Evolutionary conservation across 2,888 invertebrate genomes (phyloP).

Genomic region (Ditula angustiorana): DNA sequence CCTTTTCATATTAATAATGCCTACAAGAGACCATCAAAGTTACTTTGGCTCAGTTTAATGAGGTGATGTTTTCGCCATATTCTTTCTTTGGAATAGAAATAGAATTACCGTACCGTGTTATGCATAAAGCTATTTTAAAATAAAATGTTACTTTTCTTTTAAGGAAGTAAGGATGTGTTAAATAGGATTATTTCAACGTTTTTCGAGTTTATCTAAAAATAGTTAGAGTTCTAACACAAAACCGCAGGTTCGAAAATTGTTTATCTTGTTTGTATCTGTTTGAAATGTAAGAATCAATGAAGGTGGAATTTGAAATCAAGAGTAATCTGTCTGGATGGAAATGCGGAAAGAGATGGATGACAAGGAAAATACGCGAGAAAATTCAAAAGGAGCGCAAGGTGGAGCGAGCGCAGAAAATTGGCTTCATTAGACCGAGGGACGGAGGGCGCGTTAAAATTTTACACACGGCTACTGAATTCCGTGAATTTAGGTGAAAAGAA

Average conservation of each 20-base stretch:
- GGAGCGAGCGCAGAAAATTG: constrained; percentile 79
- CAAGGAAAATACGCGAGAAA: constrained; percentile 81
- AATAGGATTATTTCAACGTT: neutral
- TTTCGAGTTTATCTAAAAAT: no score
- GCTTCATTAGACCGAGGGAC: constrained; percentile 81
- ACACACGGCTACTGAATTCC: constrained; percentile 56
- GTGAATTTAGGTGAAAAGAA: constrained; percentile 23
- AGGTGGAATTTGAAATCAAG: constrained; percentile 78
- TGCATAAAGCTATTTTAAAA: no score
- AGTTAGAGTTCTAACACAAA: neutral
- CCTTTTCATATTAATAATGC: neutral
- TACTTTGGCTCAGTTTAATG: neutral
- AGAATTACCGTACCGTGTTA: no score
- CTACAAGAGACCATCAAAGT: neutral
- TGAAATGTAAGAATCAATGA: constrained; percentile 62
- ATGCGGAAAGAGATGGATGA: constrained; percentile 79
- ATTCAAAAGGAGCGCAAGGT: constrained; percentile 80
- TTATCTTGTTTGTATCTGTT: constrained; percentile 22
- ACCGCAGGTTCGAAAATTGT: constrained; percentile 3
- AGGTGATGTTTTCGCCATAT: neutral
- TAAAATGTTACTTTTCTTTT: neutral
- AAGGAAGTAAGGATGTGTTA: no score
- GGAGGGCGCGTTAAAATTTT: constrained; percentile 58
- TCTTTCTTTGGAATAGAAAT: no score
- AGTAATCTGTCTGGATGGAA: constrained; percentile 79